Conservation (phyloP, 2,113 vertebrate species). For the Cololabis saira region DNA sequence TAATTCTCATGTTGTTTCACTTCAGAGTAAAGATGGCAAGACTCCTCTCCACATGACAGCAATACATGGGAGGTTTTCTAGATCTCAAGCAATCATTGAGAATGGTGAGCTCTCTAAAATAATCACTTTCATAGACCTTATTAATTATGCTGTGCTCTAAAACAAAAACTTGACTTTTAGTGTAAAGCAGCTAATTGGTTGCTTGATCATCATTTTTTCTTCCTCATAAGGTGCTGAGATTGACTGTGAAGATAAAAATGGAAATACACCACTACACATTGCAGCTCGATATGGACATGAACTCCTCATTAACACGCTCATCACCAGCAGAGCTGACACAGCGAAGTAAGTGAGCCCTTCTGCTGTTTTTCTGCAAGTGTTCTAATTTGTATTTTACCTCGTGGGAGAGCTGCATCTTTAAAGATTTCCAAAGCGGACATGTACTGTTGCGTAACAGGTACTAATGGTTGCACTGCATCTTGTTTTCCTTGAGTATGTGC, state of each 20-base stretch:
- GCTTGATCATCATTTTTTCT: background rate
- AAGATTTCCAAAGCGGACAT: background rate
- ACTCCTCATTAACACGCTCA: slow-evolving; percentile 97
- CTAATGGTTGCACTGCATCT: too few relatives aligned
- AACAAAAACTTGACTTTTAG: background rate
- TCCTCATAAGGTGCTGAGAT: slow-evolving; percentile 89
- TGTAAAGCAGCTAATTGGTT: slow-evolving; percentile 3
- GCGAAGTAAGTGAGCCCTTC: slow-evolving; percentile 88
- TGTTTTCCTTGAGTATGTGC: too few relatives aligned
- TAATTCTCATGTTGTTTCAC: slow-evolving; percentile 16
- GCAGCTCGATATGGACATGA: slow-evolving; percentile 98
- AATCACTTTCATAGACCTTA: background rate
- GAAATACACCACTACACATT: slow-evolving; percentile 97
- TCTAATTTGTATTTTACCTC: background rate
- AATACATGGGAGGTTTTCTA: slow-evolving; percentile 97
- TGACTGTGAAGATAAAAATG: slow-evolving; percentile 98
- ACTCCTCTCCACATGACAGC: slow-evolving; percentile 98
- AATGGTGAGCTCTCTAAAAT: slow-evolving; percentile 85
- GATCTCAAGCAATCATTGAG: slow-evolving; percentile 98
- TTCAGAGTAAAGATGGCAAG: slow-evolving; percentile 98
- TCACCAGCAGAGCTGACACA: slow-evolving; percentile 94
- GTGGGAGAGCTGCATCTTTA: background rate
- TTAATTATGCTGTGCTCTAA: background rate
- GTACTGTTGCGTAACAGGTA: background rate
- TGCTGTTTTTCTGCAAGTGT: slow-evolving; percentile 17